These are phyloP conservation scores for Papilio xuthus DNA, from an alignment of 1,140 invertebrate species.

Conservation along the genomic window DNA sequence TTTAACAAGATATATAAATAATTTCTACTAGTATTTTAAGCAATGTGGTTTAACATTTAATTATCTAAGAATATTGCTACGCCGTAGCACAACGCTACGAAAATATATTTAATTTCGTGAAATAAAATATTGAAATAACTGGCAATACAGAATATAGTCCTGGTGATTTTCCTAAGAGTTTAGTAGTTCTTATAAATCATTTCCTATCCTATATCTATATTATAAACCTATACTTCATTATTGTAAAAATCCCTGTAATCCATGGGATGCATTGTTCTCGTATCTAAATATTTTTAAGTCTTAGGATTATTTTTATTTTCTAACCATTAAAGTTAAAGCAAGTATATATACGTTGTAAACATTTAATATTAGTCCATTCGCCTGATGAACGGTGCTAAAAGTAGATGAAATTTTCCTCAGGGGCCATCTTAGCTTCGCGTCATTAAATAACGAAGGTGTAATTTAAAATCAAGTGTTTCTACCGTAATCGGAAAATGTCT, in stretches of 20 bases:
- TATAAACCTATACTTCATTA: too few relatives aligned
- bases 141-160: too few relatives aligned
- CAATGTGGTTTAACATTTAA: not conserved
- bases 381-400: not conserved
- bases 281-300: too few relatives aligned
- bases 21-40: not conserved
- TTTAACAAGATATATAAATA: not conserved
- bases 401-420: not conserved
- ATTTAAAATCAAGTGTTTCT: not conserved
- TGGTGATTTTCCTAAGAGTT: too few relatives aligned
- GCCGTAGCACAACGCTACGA: not conserved
- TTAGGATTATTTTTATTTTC: too few relatives aligned
- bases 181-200: too few relatives aligned
- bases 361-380: slow-evolving; percentile 13
- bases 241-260: too few relatives aligned
- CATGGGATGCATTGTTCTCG: not conserved
- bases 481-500: not conserved
- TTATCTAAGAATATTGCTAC: not conserved
- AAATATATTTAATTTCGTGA: not conserved
- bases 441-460: slow-evolving; percentile 9
- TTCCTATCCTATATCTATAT: too few relatives aligned
- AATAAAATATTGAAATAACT: too few relatives aligned
- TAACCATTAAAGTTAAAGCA: too few relatives aligned
- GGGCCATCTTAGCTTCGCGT: slow-evolving; percentile 3
- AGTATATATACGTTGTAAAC: not conserved